Evolutionary conservation across 1,140 invertebrate genomes (phyloP), one percentile per base, ranked within the genome.

Genomic region (Drosophila triauraria): DNA sequence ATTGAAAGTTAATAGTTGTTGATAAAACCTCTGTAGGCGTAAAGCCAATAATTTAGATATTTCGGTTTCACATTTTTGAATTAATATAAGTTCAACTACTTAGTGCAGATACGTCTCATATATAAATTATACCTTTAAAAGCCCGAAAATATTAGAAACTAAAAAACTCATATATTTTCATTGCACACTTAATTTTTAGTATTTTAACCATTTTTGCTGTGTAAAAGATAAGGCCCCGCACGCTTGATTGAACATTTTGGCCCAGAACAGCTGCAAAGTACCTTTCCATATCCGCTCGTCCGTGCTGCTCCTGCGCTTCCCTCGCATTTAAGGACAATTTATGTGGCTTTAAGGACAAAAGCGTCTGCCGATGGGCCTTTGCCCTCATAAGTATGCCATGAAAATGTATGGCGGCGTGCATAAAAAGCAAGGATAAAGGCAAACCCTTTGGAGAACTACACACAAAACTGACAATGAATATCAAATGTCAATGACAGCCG

Each of bases 401-500:
- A 87, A 83, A 76, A 69, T 83, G 71, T 76, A 76, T 75, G 30
- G 76, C 77, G 56, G 40, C 57, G 48, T 27, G 46, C 51, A 57
- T 58, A 75, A 60, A 77, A 59, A 35, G 42, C 40, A 32, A 44
- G 74, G 30, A 60, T 58, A 77, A 77, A 76, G 60, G 42, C n/a
- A 46, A 25, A 64, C 50, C 64, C 54, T 54, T 77, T 75, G 53
- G 54, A 54, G 57, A 78, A 78, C 64, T 70, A 77, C 67, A 69
- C 75, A 78, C 57, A 62, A 69, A 74, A 78, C 76, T 78, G 76
- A 78, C 76, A 78, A 78, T 78, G 76, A 80, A 88, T 88, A 84
- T 88, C 78, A 88, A 84, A 88, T 88, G 84, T 88, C 84, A 88
- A 88, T 88, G 84, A 87, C 84, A 87, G 83, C 75, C 76, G 76